Evolutionary conservation across 2,888 invertebrate genomes (phyloP).

Genomic region (Sacculina carcini): DNA sequence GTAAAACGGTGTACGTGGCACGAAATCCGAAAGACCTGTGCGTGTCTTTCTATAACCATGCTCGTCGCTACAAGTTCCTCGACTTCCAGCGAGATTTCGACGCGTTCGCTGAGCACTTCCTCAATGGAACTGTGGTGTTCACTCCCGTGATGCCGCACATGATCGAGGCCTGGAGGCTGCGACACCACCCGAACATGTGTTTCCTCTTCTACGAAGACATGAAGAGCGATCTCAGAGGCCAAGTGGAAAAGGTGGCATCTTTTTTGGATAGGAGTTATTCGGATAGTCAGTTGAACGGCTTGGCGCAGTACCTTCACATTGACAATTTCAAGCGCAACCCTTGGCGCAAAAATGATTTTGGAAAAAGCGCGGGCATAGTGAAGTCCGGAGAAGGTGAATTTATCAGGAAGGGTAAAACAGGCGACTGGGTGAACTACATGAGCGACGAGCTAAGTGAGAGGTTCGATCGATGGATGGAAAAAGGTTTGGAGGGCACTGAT

Average conservation of each 20-base stretch:
- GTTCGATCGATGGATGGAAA: not conserved
- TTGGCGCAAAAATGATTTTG: not conserved
- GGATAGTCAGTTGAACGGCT: not conserved
- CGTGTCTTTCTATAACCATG: not conserved
- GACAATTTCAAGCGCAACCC: conserved; percentile 7
- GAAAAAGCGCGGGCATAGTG: not conserved
- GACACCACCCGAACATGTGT: not conserved
- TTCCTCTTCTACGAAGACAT: not conserved
- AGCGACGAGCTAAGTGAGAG: not conserved
- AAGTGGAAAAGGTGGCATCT: not conserved
- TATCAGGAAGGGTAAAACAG: not conserved
- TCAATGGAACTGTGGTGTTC: not conserved
- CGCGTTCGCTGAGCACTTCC: not conserved
- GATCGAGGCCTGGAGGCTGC: not conserved
- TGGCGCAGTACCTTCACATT: conserved; percentile 5
- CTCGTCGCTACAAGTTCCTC: not conserved
- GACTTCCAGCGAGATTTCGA: not conserved
- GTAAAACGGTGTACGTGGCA: not conserved
- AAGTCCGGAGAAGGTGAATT: not conserved
- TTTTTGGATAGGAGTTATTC: conserved; percentile 2
- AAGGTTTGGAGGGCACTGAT: not conserved
- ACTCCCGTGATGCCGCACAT: not conserved
- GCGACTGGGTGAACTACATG: not conserved
- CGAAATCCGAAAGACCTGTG: not conserved
- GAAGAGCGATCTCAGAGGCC: not conserved